These are phyloP conservation scores for Sphaeramia orbicularis DNA, from an alignment of 2,797 vertebrate species.

Conservation along the genomic window DNA sequence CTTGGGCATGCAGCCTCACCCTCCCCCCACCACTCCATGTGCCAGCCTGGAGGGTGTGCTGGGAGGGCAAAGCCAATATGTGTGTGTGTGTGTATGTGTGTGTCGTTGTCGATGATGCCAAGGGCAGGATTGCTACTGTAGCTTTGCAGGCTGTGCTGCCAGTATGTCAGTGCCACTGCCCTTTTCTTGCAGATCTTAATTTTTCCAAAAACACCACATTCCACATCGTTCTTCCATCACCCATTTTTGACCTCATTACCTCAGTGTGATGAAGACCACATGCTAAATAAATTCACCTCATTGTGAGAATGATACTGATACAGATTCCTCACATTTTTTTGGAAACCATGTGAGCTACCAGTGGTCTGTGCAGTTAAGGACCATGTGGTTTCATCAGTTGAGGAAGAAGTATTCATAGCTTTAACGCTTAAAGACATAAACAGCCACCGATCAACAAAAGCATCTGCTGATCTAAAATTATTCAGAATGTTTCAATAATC, in stretches of 20 bases:
- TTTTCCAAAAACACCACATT: slow-evolving; percentile 16
- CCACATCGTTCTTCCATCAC: slow-evolving; percentile 18
- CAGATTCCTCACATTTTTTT: slow-evolving; percentile 63
- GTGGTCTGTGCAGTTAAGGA: slow-evolving; percentile 21
- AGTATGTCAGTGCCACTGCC: slow-evolving; percentile 68
- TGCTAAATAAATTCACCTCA: slow-evolving; percentile 35
- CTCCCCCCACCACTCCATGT: slow-evolving; percentile 76
- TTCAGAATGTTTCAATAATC: too few relatives aligned
- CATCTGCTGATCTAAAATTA: too few relatives aligned
- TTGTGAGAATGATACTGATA: slow-evolving; percentile 25
- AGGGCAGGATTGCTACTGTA: slow-evolving; percentile 53
- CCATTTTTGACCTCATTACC: slow-evolving; percentile 53
- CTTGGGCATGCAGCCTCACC: slow-evolving; percentile 62
- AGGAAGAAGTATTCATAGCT: too few relatives aligned
- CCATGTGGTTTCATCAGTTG: slow-evolving; percentile 20
- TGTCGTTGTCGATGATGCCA: slow-evolving; percentile 51
- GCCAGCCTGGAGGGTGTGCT: slow-evolving; percentile 78
- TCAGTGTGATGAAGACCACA: slow-evolving; percentile 51
- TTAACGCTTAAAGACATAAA: too few relatives aligned
- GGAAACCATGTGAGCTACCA: slow-evolving; percentile 37
- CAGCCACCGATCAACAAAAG: too few relatives aligned
- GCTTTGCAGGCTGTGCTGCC: slow-evolving; percentile 65
- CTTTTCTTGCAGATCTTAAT: slow-evolving; percentile 50
- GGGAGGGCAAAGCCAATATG: slow-evolving; percentile 63
- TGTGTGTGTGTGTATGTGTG: slow-evolving; percentile 34